Percentiles rank a stretch among this genome's conserved stretches.
Conservation (phyloP, 2,888 invertebrate genomes). For the Dryobota labecula region DNA sequence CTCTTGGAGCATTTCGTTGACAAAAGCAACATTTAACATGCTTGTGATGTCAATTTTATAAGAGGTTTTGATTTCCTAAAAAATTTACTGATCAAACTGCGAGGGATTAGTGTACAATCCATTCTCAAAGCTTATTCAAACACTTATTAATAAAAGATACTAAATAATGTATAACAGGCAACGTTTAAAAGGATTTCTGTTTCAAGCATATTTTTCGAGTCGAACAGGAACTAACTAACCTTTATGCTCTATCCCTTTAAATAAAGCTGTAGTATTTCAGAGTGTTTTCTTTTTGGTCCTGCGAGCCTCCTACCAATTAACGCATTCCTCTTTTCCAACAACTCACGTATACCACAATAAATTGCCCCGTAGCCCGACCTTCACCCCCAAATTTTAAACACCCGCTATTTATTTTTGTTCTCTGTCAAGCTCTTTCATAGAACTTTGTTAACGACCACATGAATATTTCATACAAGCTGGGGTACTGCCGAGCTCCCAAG, state of each 20-base stretch:
- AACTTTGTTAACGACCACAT: constrained; percentile 71
- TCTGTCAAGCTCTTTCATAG: constrained; percentile 62
- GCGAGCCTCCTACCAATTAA: constrained; percentile 28
- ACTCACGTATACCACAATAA: constrained; percentile 27
- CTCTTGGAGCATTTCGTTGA: neutral
- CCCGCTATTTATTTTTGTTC: constrained; percentile 67
- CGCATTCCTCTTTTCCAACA: constrained; percentile 12
- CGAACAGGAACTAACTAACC: too few relatives aligned
- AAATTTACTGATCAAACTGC: too few relatives aligned
- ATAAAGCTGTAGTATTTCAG: neutral
- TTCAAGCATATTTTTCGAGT: neutral
- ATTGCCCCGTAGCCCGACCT: constrained; percentile 32
- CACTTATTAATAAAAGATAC: too few relatives aligned
- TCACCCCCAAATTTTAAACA: constrained; percentile 58
- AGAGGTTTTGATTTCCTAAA: too few relatives aligned
- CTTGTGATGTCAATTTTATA: too few relatives aligned
- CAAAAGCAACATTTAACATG: neutral
- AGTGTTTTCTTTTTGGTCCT: neutral
- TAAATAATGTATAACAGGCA: too few relatives aligned
- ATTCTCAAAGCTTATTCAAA: too few relatives aligned
- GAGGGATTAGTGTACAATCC: too few relatives aligned
- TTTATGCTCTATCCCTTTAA: neutral
- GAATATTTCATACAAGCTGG: constrained; percentile 71
- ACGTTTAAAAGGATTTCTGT: neutral
- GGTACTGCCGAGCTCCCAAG: constrained; percentile 61